Conservation (phyloP, 2,113 vertebrate genomes). For the Actenoides hombroni region DNA sequence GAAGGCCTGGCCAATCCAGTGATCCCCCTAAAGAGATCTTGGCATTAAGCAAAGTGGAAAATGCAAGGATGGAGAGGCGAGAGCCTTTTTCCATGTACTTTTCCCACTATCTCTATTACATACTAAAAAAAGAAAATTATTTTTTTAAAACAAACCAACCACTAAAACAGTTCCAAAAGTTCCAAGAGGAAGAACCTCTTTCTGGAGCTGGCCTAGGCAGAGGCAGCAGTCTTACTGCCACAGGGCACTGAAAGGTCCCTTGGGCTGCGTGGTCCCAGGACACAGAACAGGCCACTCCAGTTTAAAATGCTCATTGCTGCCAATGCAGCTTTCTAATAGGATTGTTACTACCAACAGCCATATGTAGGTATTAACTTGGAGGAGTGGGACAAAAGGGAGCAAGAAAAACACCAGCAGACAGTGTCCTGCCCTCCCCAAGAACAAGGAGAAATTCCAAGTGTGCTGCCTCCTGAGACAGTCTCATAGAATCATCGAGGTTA, state of each 20-base stretch:
- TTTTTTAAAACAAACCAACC: neutral
- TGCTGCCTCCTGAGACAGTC: neutral
- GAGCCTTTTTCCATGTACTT: neutral
- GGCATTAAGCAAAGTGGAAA: neutral
- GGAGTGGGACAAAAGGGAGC: neutral
- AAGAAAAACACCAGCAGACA: neutral
- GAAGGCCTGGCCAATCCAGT: neutral
- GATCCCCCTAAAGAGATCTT: neutral
- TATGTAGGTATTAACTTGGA: fast-evolving
- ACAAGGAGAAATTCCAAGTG: neutral
- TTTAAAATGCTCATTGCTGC: neutral
- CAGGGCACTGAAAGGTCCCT: neutral
- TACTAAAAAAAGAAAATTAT: neutral
- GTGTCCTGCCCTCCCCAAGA: neutral
- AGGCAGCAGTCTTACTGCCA: neutral
- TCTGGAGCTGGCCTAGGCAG: neutral
- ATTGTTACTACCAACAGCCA: fast-evolving
- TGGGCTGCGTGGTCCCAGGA: neutral
- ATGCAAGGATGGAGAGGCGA: neutral
- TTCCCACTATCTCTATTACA: neutral
- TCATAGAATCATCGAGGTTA: no score
- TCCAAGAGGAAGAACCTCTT: neutral
- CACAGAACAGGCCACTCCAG: neutral
- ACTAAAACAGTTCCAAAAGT: neutral
- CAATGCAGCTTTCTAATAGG: neutral